phyloP scores from a whole-genome alignment of 30 jellyfish, hydroid and myxozoan species.

The Turritopsis dohrnii region DNA sequence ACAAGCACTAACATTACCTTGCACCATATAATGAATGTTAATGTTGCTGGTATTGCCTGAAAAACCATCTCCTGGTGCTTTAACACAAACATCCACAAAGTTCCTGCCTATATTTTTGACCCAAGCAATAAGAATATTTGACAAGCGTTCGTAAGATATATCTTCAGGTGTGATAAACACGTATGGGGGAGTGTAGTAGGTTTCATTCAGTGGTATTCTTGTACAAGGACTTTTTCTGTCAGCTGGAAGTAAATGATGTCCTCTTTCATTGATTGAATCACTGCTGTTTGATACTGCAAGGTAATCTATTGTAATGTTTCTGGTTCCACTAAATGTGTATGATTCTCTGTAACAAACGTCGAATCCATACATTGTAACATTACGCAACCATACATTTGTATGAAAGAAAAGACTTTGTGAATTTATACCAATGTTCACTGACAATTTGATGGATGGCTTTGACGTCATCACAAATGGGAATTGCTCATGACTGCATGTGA shows the following conservation, averaged over 20 bases:
- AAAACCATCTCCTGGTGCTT: too few species aligned
- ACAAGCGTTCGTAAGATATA: too few species aligned
- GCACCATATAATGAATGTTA: constrained; percentile 7
- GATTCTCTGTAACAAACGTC: constrained; percentile 21
- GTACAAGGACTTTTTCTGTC: too few species aligned
- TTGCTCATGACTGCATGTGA: background rate
- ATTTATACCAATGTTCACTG: background rate
- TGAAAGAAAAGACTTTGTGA: background rate
- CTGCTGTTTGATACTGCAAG: background rate
- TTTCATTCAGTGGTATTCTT: too few species aligned
- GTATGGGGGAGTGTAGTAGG: too few species aligned
- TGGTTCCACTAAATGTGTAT: constrained; percentile 10
- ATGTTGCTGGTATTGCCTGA: too few species aligned
- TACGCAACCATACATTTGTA: constrained; percentile 13
- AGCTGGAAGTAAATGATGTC: too few species aligned
- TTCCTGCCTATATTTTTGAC: too few species aligned
- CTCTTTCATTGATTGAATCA: background rate
- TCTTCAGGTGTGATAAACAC: too few species aligned
- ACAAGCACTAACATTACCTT: constrained; percentile 19
- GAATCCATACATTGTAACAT: constrained; percentile 17
- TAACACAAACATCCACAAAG: too few species aligned
- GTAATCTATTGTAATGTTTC: constrained; percentile 14
- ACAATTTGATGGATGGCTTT: background rate
- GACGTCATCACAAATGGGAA: background rate
- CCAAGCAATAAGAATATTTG: too few species aligned